These are phyloP conservation scores for Onthophagus sagittarius DNA, from an alignment of 2,888 invertebrate genomes.

Conservation along the genomic window DNA sequence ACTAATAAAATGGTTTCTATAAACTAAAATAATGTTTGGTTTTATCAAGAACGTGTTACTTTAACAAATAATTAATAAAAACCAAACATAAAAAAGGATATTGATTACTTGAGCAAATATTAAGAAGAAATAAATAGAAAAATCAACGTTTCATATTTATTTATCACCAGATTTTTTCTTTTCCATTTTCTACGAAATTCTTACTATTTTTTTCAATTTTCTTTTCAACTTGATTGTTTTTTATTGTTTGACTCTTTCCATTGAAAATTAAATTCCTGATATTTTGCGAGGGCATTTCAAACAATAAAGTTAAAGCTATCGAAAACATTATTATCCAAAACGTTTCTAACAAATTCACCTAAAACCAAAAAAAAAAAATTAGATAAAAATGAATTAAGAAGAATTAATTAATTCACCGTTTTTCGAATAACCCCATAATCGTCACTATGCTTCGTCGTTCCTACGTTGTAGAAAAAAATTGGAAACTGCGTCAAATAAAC, in stretches of 20 bases:
- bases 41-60: too few species aligned
- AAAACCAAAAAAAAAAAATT: slow-evolving; percentile 35
- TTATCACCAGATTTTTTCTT: neutral
- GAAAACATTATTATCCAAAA: slow-evolving; percentile 56
- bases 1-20: too few species aligned
- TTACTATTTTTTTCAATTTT: neutral
- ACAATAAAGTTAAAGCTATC: slow-evolving; percentile 56
- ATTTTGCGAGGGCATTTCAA: slow-evolving; percentile 68
- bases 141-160: neutral
- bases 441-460: slow-evolving; percentile 55
- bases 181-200: neutral
- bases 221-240: neutral
- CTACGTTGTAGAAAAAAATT: slow-evolving; percentile 67
- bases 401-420: slow-evolving; percentile 49
- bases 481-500: slow-evolving; percentile 70
- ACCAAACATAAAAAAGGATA: neutral
- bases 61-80: neutral
- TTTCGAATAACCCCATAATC: slow-evolving; percentile 57
- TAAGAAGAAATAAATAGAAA: neutral
- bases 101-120: neutral
- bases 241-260: slow-evolving; percentile 26
- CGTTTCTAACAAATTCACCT: slow-evolving; percentile 61
- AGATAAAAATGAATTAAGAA: slow-evolving; percentile 16
- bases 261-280: slow-evolving; percentile 55
- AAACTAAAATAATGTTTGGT: too few species aligned